Percentiles rank a stretch among this genome's conserved stretches.
These are phyloP conservation scores for Athripsodes cinereus DNA, from an alignment of 2,888 invertebrate species.

Conservation along the genomic window DNA sequence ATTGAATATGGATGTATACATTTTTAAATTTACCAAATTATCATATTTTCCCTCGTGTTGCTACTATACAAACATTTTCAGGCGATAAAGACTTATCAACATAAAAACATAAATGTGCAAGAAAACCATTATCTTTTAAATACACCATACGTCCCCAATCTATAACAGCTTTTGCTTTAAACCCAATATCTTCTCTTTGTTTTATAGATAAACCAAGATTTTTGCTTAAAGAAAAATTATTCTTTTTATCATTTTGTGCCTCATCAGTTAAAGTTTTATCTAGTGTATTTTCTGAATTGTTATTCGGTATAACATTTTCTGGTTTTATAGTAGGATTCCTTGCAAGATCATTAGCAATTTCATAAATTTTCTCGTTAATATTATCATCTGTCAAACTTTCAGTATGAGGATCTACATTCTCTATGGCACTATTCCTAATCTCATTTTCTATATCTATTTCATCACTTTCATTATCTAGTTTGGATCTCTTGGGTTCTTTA, in stretches of 20 bases:
- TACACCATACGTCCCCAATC: constrained; percentile 68
- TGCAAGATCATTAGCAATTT: too few relatives aligned
- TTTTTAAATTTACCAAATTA: too few relatives aligned
- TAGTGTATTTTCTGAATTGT: background rate
- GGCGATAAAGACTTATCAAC: constrained; percentile 59
- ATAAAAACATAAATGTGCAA: constrained; percentile 58
- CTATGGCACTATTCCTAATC: background rate
- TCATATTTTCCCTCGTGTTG: constrained; percentile 32
- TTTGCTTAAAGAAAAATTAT: constrained; percentile 10
- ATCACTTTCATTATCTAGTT: constrained; percentile 7
- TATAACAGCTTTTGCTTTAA: constrained; percentile 68
- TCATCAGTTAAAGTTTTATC: background rate
- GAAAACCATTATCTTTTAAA: constrained; percentile 53
- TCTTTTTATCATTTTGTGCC: background rate
- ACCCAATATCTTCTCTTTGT: constrained; percentile 58
- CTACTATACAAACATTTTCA: constrained; percentile 76
- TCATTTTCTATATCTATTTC: background rate
- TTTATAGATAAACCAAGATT: constrained; percentile 35
- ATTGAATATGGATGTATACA: too few relatives aligned
- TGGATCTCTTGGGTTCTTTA: constrained; percentile 16
- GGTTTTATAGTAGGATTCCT: too few relatives aligned
- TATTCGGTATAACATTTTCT: background rate
- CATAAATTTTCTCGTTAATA: too few relatives aligned
- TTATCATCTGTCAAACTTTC: background rate
- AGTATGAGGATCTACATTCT: background rate